These are phyloP conservation scores for Platygyra sinensis DNA, from an alignment of 64 coral and sea anemone species.

Conservation along the genomic window DNA sequence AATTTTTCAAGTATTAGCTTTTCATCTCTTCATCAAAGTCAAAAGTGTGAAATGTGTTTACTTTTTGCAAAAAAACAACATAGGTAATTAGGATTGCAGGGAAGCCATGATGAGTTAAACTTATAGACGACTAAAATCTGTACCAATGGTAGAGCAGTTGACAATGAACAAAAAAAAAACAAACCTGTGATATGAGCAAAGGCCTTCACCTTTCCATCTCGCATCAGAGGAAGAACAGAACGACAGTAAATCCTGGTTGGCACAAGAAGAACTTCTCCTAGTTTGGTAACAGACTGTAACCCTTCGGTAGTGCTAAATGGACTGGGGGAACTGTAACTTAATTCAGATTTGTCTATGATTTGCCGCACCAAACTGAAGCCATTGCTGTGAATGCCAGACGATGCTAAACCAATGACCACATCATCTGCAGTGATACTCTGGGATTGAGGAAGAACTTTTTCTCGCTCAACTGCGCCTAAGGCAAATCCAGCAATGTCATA, in stretches of 20 bases:
- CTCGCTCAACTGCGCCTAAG: conserved; percentile 85
- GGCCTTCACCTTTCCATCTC: conserved; percentile 79
- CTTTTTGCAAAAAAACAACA: too few species aligned
- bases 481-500: conserved; percentile 96
- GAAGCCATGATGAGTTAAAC: too few species aligned
- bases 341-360: conserved; percentile 39
- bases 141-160: too few species aligned
- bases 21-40: too few species aligned
- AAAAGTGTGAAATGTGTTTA: too few species aligned
- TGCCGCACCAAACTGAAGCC: conserved; percentile 91
- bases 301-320: conserved; percentile 77
- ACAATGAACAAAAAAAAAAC: neutral
- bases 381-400: conserved; percentile 91
- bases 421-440: conserved; percentile 70
- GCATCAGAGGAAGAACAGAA: conserved; percentile 83
- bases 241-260: conserved; percentile 88
- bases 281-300: conserved; percentile 67
- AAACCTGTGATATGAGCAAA: conserved; percentile 98
- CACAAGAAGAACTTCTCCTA: conserved; percentile 76
- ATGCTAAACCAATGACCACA: conserved; percentile 82
- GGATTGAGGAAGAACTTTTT: conserved; percentile 57
- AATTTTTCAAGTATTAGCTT: too few species aligned
- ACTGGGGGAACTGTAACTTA: conserved; percentile 63
- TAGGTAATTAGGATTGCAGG: too few species aligned
- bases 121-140: too few species aligned